A percentile compares a stretch with the other conserved stretches of the same genome.
These are phyloP conservation scores for Petrocephalus microphthalmus DNA, from an alignment of 2,113 vertebrate species.

Conservation along the genomic window DNA sequence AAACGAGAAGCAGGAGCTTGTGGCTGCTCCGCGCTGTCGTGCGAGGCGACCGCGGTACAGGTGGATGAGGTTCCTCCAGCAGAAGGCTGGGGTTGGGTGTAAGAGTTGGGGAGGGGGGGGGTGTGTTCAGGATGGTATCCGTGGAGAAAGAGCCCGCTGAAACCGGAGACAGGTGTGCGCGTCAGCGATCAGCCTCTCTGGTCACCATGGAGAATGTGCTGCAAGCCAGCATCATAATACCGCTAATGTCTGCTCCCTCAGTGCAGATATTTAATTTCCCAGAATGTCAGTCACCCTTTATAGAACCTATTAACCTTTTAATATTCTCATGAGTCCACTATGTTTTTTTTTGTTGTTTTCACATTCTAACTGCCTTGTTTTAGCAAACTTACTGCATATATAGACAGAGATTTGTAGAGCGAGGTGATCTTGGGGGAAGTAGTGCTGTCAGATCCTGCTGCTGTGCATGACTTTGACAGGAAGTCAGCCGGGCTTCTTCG, in stretches of 20 bases:
- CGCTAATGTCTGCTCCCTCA: background rate
- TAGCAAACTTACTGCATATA: too few species aligned
- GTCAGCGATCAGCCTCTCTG: background rate
- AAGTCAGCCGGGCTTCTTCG: background rate
- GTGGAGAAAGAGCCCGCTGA: conserved; percentile 1
- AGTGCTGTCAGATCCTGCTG: too few species aligned
- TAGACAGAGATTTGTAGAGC: background rate
- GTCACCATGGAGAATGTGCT: conserved; percentile 13
- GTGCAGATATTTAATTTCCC: background rate
- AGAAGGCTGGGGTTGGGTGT: background rate
- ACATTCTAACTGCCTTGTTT: background rate
- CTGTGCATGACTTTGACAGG: background rate
- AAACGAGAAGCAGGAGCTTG: background rate
- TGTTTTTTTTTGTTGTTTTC: background rate
- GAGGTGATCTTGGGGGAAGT: background rate
- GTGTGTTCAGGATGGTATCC: background rate
- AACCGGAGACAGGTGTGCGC: conserved; percentile 7
- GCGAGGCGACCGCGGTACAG: background rate
- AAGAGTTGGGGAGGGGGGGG: background rate
- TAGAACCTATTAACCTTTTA: background rate
- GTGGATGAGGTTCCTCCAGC: background rate
- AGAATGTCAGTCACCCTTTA: background rate
- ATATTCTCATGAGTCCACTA: background rate
- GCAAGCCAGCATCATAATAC: background rate
- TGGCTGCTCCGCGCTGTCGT: background rate